Evolutionary conservation across 2,888 invertebrate species (phyloP), one percentile per base, ranked within the genome.

Genomic region (Syrista parreyssii): DNA sequence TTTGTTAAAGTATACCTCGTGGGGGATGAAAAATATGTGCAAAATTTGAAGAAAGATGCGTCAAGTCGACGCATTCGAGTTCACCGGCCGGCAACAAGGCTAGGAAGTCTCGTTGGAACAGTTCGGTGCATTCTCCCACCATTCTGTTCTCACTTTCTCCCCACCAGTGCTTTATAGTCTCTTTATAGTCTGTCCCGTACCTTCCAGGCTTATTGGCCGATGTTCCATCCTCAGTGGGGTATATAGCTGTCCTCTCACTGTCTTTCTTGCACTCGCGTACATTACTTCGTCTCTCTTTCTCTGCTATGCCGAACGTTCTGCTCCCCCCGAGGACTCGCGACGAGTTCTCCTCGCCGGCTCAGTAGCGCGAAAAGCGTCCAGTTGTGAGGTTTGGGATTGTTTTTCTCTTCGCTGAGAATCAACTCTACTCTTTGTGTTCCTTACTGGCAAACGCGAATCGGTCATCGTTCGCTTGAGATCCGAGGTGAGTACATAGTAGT

Each of bases 331-430:
- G 32, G 71, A 71, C 71, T 31, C 32, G 71, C 71, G 71, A 31
- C 32, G 32, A 33, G 71, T 71, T 12, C 23, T 33, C 33, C 71
- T 71, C 71, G 31, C 71, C 71, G 71, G 71, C 68, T 75, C 68
- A 75, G 75, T 75, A 68, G 36, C 75, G 75, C 75, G 75, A 75
- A 33, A 33, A 68, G 33, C 75, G 75, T 75, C 33, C 68, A 23
- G 30, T 68, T 68, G 75, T 68, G 32, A 40, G 55, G 55, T 68
- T 75, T 68, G 75, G 71, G n/a, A 32, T 71, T 71, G 71, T 23
- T 33, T 71, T 33, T 33, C 71, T 31, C 71, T 71, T 33, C 55
- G 23, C 55, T 23, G 55, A 55, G 55, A 55, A 55, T 55, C 23
- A 55, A 55, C 55, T 55, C 55, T 55, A 55, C 71, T 71, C 71